phyloP scores from a whole-genome alignment of 2,113 vertebrate genomes.

The Sylvietta virens region DNA sequence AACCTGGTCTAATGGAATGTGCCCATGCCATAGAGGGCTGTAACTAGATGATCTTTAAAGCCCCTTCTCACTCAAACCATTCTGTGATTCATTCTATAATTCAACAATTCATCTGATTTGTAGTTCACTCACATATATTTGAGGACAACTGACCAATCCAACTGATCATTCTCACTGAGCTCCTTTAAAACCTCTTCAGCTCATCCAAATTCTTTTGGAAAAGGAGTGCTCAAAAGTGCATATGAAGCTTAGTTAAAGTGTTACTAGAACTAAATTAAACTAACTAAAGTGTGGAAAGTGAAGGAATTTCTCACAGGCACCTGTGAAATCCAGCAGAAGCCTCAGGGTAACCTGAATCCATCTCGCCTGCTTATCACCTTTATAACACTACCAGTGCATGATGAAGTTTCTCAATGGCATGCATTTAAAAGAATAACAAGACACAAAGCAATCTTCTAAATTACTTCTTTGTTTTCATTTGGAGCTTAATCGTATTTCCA shows the following conservation, averaged over 20 bases:
- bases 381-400: neutral
- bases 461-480: neutral
- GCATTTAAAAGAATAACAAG: neutral
- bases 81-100: neutral
- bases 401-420: neutral
- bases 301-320: neutral
- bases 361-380: neutral
- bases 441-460: neutral
- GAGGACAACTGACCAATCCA: neutral
- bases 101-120: neutral
- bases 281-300: neutral
- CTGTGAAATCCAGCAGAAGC: neutral
- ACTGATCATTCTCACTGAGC: neutral
- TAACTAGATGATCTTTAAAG: neutral
- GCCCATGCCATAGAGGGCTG: rapidly evolving
- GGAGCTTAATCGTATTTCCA: neutral
- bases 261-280: neutral
- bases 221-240: neutral
- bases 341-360: neutral
- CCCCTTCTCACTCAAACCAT: neutral
- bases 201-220: neutral
- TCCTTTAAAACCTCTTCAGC: neutral
- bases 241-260: neutral
- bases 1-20: neutral
- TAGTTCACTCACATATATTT: neutral